A percentile compares a stretch with the other conserved stretches of the same genome.
Conservation (phyloP, 2,888 invertebrate genomes). For the Elysia crispata region DNA sequence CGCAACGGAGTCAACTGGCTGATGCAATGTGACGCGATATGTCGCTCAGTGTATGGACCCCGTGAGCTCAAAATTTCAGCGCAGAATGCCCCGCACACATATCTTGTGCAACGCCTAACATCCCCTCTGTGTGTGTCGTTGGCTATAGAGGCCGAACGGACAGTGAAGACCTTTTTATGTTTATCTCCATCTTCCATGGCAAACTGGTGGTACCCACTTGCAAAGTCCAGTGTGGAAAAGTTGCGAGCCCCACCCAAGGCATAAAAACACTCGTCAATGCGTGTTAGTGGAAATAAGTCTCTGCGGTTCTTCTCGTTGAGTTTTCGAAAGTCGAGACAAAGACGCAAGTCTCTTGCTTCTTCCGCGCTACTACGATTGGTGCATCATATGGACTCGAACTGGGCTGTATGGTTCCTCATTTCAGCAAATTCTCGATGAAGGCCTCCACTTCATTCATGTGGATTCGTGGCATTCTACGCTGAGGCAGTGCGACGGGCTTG, state of each 20-base stretch:
- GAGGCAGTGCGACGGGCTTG: not conserved
- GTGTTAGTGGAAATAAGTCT: slow-evolving; percentile 25
- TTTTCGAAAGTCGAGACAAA: not conserved
- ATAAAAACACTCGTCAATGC: slow-evolving; percentile 31
- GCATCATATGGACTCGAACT: slow-evolving; percentile 6
- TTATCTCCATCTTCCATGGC: slow-evolving; percentile 36
- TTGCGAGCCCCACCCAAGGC: slow-evolving; percentile 21
- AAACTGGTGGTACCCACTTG: slow-evolving; percentile 42
- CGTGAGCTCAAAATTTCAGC: too few relatives aligned
- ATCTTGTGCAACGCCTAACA: too few relatives aligned
- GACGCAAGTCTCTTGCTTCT: not conserved
- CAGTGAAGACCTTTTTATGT: slow-evolving; percentile 39
- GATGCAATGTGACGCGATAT: too few relatives aligned
- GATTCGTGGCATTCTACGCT: not conserved
- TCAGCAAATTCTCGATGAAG: not conserved
- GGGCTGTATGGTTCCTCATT: not conserved
- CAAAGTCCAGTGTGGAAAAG: slow-evolving; percentile 33
- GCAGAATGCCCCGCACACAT: too few relatives aligned
- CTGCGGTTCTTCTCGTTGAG: slow-evolving; percentile 5
- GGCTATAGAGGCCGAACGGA: slow-evolving; percentile 33
- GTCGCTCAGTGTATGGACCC: too few relatives aligned
- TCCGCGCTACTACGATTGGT: slow-evolving; percentile 25
- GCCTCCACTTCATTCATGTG: not conserved
- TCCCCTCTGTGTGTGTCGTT: too few relatives aligned
- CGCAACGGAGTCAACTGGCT: too few relatives aligned